phyloP scores from a whole-genome alignment of 37 sponge, comb jelly and placozoan genomes.

The Chondrilla cf. caribensis region DNA sequence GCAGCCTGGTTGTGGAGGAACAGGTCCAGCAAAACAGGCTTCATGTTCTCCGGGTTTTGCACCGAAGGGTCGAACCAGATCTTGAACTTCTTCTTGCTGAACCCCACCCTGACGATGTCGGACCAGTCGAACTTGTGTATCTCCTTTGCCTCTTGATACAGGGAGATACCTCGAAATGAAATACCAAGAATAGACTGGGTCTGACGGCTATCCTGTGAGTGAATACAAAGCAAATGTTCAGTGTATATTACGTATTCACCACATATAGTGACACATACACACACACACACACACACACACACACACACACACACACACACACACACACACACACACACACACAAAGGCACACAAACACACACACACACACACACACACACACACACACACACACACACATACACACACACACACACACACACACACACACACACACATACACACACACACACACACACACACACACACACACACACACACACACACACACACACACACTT shows the following conservation, averaged over 20 bases:
- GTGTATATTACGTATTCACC: no score
- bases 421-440: background rate
- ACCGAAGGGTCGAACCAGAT: slow-evolving; percentile 23
- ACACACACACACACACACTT: background rate
- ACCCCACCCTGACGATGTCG: slow-evolving; percentile 10
- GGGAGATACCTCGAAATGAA: slow-evolving; percentile 12
- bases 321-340: background rate
- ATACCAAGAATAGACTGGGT: slow-evolving; percentile 11
- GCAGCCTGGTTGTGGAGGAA: slow-evolving; percentile 15
- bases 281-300: background rate
- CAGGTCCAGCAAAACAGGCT: slow-evolving; percentile 6
- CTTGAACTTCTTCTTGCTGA: slow-evolving; percentile 26
- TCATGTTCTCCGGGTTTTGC: background rate
- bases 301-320: background rate
- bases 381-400: background rate
- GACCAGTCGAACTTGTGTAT: slow-evolving; percentile 28
- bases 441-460: background rate
- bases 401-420: background rate
- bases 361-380: no score
- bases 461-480: background rate
- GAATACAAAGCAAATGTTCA: background rate
- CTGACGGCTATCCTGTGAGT: background rate
- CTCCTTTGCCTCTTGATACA: slow-evolving; percentile 16
- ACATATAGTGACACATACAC: background rate
- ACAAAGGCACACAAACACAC: no score